Evolutionary conservation across 2,888 invertebrate genomes (phyloP).

Genomic region (Lasioglossum figueresi): DNA sequence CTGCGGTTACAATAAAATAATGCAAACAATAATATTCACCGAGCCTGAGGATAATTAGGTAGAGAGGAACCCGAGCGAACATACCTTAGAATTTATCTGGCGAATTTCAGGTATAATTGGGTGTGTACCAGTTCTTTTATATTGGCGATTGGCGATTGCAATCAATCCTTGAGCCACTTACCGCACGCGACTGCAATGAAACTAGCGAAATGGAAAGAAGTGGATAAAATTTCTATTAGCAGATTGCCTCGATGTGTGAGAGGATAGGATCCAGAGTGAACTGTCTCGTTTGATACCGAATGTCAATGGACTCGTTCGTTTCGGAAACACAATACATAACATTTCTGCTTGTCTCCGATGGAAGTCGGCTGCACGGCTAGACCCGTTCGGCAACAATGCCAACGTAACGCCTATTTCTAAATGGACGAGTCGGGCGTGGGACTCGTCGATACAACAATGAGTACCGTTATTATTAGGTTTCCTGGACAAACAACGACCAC

Average conservation of each 20-base stretch:
- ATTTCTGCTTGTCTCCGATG: slow-evolving; percentile 53
- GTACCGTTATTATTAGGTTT: slow-evolving; percentile 74
- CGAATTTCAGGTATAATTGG: neutral
- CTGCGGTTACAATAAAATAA: neutral
- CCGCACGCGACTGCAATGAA: neutral
- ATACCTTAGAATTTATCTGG: neutral
- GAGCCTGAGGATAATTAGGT: neutral
- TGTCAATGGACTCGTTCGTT: slow-evolving; percentile 16
- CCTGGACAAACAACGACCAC: slow-evolving; percentile 54
- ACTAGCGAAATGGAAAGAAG: neutral
- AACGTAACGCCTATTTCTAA: slow-evolving; percentile 74
- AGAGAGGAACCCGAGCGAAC: neutral
- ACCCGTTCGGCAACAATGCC: slow-evolving; percentile 66
- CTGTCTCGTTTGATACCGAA: neutral
- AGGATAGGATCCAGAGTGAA: neutral
- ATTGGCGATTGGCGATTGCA: neutral
- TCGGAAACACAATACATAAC: slow-evolving; percentile 42
- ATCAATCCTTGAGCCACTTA: neutral
- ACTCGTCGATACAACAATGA: slow-evolving; percentile 74
- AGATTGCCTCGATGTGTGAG: neutral
- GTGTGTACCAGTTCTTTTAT: neutral
- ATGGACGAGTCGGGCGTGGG: slow-evolving; percentile 72
- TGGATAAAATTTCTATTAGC: neutral
- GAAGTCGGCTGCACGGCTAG: slow-evolving; percentile 56
- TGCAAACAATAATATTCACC: neutral